Evolutionary conservation across 1,140 invertebrate genomes (phyloP).

Genomic region (Neodiprion lecontei): DNA sequence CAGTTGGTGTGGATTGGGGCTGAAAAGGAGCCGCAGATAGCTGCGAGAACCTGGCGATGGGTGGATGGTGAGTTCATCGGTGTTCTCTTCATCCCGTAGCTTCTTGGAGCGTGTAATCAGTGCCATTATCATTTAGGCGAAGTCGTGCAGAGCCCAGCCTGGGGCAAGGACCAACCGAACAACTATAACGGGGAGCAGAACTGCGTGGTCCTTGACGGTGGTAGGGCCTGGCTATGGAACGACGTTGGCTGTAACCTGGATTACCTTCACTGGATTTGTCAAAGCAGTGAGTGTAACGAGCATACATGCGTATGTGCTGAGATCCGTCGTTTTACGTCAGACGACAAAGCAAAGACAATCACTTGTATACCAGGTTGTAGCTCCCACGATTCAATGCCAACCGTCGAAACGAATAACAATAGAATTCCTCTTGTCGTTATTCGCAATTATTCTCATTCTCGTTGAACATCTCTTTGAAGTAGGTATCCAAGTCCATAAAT

Average conservation of each 20-base stretch:
- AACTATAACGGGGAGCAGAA: conserved; percentile 96
- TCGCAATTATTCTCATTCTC: too few species aligned
- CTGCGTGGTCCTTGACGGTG: conserved; percentile 90
- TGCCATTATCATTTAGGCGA: conserved; percentile 66
- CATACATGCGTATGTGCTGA: too few species aligned
- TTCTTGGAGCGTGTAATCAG: not conserved
- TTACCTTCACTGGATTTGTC: conserved; percentile 92
- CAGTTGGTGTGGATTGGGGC: conserved; percentile 92
- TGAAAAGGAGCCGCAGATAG: conserved; percentile 83
- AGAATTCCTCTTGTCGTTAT: too few species aligned
- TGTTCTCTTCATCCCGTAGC: conserved; percentile 18
- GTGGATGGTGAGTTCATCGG: conserved; percentile 74
- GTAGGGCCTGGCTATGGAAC: conserved; percentile 90
- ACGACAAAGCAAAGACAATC: too few species aligned
- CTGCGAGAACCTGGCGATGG: conserved; percentile 87
- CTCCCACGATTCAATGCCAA: too few species aligned
- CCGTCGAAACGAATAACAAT: too few species aligned
- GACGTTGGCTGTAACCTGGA: conserved; percentile 93
- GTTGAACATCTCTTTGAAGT: too few species aligned
- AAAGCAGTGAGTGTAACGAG: conserved; percentile 74
- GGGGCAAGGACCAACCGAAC: conserved; percentile 94
- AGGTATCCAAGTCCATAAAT: too few species aligned
- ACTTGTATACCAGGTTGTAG: too few species aligned
- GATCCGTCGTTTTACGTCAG: too few species aligned
- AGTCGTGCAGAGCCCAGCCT: conserved; percentile 78